Percentiles rank a stretch among this genome's conserved stretches.
These are phyloP conservation scores for Lasioglossum zephyrum DNA, from an alignment of 2,888 invertebrate genomes.

Conservation along the genomic window DNA sequence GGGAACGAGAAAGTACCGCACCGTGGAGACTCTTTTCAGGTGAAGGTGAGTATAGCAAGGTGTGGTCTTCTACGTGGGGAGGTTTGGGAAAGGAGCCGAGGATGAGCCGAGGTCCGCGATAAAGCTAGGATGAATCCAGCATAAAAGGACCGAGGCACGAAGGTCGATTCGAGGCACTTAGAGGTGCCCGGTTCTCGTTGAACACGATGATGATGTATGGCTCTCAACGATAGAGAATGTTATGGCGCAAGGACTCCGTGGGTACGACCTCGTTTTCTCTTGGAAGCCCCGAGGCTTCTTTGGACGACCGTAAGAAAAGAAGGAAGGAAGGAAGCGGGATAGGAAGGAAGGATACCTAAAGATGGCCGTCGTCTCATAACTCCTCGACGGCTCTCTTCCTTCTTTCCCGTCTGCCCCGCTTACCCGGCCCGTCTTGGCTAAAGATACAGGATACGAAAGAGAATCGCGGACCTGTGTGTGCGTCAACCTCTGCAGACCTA, in stretches of 20 bases:
- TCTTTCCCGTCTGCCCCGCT: slow-evolving; percentile 8
- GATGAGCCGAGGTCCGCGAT: slow-evolving; percentile 46
- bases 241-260: slow-evolving; percentile 65
- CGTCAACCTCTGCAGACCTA: neutral
- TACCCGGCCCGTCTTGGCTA: slow-evolving; percentile 1
- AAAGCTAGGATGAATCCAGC: slow-evolving; percentile 63
- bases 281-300: slow-evolving; percentile 63
- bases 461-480: slow-evolving; percentile 27
- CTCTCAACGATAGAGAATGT: slow-evolving; percentile 73
- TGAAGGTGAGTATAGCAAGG: neutral
- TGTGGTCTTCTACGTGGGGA: neutral
- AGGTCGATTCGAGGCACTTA: slow-evolving; percentile 78
- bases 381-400: slow-evolving; percentile 57
- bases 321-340: slow-evolving; percentile 60
- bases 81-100: no score
- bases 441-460: slow-evolving; percentile 46
- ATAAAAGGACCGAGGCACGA: slow-evolving; percentile 64
- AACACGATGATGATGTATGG: slow-evolving; percentile 80
- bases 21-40: slow-evolving; percentile 30
- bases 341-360: slow-evolving; percentile 69
- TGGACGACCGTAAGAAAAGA: slow-evolving; percentile 49
- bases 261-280: slow-evolving; percentile 68
- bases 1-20: slow-evolving; percentile 44
- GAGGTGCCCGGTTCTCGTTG: slow-evolving; percentile 72
- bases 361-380: slow-evolving; percentile 77